Conservation (phyloP, 2,113 vertebrate species). For the Pyxicephalus adspersus region DNA sequence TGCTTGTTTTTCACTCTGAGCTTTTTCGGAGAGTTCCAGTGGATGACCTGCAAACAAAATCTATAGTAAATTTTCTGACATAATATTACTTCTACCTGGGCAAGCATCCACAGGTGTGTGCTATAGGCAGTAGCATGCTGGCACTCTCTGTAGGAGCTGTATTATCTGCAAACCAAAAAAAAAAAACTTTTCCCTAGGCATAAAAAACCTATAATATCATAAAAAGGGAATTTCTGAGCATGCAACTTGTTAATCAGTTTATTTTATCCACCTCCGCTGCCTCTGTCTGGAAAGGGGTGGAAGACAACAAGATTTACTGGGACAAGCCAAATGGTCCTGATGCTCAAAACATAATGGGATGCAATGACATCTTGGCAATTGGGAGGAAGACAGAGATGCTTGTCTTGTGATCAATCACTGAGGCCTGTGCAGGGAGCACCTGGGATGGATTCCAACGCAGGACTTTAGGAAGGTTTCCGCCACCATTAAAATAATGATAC, state of each 20-base stretch:
- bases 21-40: conserved; percentile 99
- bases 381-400: background rate
- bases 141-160: no score
- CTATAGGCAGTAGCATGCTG: no score
- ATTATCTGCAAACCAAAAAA: background rate
- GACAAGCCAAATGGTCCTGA: background rate
- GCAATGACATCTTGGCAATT: background rate
- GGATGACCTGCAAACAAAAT: conserved; percentile 85
- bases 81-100: background rate
- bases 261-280: background rate
- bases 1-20: conserved; percentile 98
- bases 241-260: background rate
- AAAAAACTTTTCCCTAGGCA: background rate
- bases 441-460: conserved; percentile 51
- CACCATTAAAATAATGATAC: conserved; percentile 55
- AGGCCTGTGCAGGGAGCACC: background rate
- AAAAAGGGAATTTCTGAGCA: background rate
- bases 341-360: background rate
- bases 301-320: background rate
- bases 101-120: background rate
- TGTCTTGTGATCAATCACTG: background rate
- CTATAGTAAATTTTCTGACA: conserved; percentile 57
- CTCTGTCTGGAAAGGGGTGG: background rate
- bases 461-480: conserved; percentile 45
- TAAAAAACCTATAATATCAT: background rate